Evolutionary conservation across 2,113 vertebrate genomes (phyloP).

Genomic region (Uropsilus gracilis): DNA sequence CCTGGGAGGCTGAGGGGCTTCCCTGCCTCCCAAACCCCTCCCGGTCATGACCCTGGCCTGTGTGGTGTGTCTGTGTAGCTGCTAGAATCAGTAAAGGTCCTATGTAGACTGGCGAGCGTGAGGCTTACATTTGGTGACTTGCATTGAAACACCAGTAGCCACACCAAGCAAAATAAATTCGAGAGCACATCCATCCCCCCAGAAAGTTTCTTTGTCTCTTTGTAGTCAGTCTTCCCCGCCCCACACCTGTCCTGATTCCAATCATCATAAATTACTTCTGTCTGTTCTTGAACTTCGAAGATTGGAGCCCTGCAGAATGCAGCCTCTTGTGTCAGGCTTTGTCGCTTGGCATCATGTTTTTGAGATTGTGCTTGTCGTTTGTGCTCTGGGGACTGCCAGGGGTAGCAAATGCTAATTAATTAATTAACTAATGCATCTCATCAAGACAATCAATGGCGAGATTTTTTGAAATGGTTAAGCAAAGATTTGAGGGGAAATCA

Average conservation of each 20-base stretch:
- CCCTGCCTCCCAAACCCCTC: too few species aligned
- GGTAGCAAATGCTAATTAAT: not conserved
- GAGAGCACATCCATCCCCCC: not conserved
- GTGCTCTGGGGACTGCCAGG: not conserved
- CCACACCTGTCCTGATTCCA: not conserved
- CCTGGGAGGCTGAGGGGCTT: too few species aligned
- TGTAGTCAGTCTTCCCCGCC: not conserved
- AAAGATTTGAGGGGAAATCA: not conserved
- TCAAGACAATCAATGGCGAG: not conserved
- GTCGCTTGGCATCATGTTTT: not conserved
- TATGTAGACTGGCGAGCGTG: too few species aligned
- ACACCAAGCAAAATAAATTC: not conserved
- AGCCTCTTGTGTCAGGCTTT: not conserved
- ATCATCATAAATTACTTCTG: not conserved
- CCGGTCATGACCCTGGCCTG: too few species aligned
- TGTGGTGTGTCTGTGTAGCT: too few species aligned
- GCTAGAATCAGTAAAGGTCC: too few species aligned
- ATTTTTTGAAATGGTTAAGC: not conserved
- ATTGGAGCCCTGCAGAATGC: not conserved
- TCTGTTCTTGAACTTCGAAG: not conserved
- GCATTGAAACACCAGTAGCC: too few species aligned
- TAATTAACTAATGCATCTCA: not conserved
- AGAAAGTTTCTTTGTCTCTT: not conserved
- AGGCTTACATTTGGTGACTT: too few species aligned
- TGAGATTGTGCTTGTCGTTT: slow-evolving; percentile 14